These are phyloP conservation scores for Peromyscus aztecus DNA, from an alignment of 2,797 vertebrate species.

Conservation along the genomic window DNA sequence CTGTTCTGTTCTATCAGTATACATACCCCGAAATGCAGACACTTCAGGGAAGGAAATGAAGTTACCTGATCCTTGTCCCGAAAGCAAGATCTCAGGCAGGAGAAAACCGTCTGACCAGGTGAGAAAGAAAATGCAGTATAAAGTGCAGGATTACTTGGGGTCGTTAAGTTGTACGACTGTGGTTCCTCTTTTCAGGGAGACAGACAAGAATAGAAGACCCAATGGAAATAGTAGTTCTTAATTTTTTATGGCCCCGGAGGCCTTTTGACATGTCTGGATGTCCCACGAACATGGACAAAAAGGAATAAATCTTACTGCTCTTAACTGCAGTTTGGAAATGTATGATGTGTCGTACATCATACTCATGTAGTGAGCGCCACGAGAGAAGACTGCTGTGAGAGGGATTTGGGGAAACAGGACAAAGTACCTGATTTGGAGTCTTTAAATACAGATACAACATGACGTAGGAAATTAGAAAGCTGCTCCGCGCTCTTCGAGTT, in stretches of 20 bases:
- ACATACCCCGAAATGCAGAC: background rate
- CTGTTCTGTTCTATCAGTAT: background rate
- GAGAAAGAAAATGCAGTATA: background rate
- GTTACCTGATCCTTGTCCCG: background rate
- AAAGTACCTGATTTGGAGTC: slow-evolving; percentile 96
- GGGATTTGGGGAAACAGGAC: background rate
- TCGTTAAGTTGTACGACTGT: background rate
- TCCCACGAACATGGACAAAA: background rate
- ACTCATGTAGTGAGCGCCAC: background rate
- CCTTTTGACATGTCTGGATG: background rate
- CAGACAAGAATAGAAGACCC: background rate
- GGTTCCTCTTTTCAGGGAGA: background rate
- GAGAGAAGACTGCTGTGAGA: background rate
- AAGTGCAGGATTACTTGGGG: background rate
- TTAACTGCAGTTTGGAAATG: background rate
- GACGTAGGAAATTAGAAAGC: slow-evolving; percentile 96
- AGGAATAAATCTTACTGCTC: background rate
- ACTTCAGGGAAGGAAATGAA: background rate
- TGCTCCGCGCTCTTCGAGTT: slow-evolving; percentile 98
- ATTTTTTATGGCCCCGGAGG: background rate
- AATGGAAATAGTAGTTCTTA: background rate
- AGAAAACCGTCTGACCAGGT: slow-evolving; percentile 39
- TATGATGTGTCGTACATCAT: too few species aligned
- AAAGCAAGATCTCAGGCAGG: background rate
- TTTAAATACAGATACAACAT: slow-evolving; percentile 97